Conservation (phyloP, 2,113 vertebrate genomes). For the Meleagris gallopavo region DNA sequence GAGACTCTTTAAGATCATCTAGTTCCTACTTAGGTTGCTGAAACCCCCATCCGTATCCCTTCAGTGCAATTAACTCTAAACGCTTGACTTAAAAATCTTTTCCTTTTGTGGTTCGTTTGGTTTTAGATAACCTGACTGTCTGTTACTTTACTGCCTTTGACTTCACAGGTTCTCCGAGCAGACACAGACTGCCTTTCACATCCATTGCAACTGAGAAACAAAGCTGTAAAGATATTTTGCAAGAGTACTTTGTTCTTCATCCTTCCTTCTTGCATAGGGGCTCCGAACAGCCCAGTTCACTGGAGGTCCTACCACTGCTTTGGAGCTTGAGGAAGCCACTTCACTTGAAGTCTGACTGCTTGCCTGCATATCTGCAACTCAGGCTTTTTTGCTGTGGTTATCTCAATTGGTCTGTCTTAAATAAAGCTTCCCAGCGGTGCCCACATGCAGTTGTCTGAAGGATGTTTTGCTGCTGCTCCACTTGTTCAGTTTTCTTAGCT, state of each 20-base stretch:
- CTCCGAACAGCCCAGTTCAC: not conserved
- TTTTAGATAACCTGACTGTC: not conserved
- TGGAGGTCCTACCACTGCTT: not conserved
- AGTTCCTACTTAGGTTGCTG: too few relatives aligned
- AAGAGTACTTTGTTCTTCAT: not conserved
- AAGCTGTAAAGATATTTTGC: not conserved
- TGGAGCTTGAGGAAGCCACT: not conserved
- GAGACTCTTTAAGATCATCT: too few relatives aligned
- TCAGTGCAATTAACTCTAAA: not conserved
- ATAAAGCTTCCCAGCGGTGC: not conserved
- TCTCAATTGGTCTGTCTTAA: not conserved
- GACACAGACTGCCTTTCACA: not conserved
- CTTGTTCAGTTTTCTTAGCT: not conserved
- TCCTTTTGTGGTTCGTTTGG: not conserved
- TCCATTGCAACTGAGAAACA: not conserved
- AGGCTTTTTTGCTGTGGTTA: too few relatives aligned
- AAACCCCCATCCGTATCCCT: too few relatives aligned
- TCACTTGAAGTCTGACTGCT: not conserved
- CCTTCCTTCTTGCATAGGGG: accelerated
- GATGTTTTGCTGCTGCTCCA: not conserved
- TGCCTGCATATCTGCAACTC: accelerated
- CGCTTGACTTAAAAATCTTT: not conserved
- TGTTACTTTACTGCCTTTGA: not conserved
- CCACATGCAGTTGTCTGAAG: not conserved
- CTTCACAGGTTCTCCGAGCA: not conserved